A percentile compares a stretch with the other conserved stretches of the same genome.
Evolutionary conservation across 2,113 vertebrate species (phyloP).

Genomic region (Psilopogon haemacephalus): DNA sequence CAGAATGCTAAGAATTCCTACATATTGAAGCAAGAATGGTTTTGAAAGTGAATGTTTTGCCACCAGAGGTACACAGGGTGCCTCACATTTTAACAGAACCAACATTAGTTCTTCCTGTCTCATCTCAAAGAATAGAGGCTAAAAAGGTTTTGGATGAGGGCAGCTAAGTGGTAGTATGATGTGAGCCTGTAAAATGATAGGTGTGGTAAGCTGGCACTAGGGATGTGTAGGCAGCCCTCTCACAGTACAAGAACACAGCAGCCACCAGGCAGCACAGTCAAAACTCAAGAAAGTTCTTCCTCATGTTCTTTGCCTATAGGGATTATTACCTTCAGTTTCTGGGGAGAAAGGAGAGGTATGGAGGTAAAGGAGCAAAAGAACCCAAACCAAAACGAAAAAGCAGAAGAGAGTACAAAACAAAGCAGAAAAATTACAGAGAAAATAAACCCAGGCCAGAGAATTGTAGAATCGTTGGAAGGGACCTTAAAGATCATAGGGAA

Average conservation of each 20-base stretch:
- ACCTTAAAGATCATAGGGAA: too few relatives aligned
- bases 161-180: not conserved
- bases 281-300: not conserved
- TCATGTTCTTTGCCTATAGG: not conserved
- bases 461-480: too few relatives aligned
- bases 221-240: fast-evolving
- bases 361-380: not conserved
- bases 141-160: not conserved
- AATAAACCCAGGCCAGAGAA: not conserved
- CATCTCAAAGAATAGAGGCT: not conserved
- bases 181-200: not conserved
- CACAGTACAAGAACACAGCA: not conserved
- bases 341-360: fast-evolving
- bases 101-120: not conserved
- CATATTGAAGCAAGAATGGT: too few relatives aligned
- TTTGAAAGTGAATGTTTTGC: too few relatives aligned
- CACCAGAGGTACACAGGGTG: not conserved
- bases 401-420: not conserved
- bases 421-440: not conserved
- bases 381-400: too few relatives aligned
- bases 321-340: not conserved
- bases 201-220: not conserved
- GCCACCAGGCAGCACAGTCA: not conserved
- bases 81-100: not conserved
- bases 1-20: too few relatives aligned